Conservation (phyloP, 2,113 vertebrate species). For the Chitala chitala region DNA sequence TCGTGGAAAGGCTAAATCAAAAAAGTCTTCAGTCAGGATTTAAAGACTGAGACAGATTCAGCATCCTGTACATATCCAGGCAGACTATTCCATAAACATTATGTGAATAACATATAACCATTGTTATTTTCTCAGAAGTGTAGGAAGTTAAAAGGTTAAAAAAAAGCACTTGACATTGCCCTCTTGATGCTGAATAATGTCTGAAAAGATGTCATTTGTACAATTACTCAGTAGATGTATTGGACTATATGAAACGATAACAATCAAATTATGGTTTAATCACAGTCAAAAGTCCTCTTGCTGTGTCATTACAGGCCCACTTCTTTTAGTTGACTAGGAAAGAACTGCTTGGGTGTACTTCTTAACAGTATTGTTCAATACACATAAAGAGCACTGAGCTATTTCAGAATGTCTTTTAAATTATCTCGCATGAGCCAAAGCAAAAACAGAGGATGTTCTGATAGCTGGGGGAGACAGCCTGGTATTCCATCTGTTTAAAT, state of each 20-base stretch:
- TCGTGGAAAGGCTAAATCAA: too few species aligned
- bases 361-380: neutral
- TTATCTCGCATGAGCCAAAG: neutral
- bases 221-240: slow-evolving; percentile 13
- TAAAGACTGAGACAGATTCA: too few species aligned
- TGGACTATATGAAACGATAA: too few species aligned
- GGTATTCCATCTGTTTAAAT: neutral
- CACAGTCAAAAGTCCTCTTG: slow-evolving; percentile 11
- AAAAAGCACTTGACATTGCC: too few species aligned
- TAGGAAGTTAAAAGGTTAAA: slow-evolving; percentile 2
- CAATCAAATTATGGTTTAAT: slow-evolving; percentile 16
- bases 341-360: neutral
- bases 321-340: neutral
- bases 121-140: neutral
- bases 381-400: neutral
- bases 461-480: neutral
- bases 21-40: too few species aligned
- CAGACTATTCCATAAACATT: too few species aligned
- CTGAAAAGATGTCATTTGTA: neutral
- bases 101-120: too few species aligned
- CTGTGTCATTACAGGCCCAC: neutral
- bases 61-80: too few species aligned
- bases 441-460: neutral
- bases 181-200: neutral
- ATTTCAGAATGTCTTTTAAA: neutral